Evolutionary conservation across 1,140 invertebrate genomes (phyloP).

Genomic region (Capitella teleta): DNA sequence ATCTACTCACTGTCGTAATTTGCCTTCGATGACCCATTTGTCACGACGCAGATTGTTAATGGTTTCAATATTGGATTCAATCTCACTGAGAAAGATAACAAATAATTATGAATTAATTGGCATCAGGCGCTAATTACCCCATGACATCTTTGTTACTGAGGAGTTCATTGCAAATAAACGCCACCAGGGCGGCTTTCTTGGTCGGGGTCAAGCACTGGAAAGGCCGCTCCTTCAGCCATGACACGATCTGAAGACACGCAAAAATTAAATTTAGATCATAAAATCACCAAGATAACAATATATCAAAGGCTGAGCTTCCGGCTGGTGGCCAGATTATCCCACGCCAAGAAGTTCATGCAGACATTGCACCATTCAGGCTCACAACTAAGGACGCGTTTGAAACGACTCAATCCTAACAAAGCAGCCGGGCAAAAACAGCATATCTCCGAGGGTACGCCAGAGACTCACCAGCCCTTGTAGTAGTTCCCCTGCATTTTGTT

Average conservation of each 20-base stretch:
- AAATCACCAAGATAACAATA: too few relatives aligned
- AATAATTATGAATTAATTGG: not conserved
- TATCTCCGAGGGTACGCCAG: too few relatives aligned
- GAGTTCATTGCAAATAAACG: conserved; percentile 85
- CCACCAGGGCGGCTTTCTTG: conserved; percentile 73
- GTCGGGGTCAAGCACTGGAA: conserved; percentile 76
- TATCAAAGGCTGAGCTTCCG: too few relatives aligned
- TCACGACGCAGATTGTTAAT: conserved; percentile 44
- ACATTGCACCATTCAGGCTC: too few relatives aligned
- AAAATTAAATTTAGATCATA: too few relatives aligned
- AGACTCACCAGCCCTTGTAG: too few relatives aligned
- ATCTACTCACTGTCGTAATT: conserved; percentile 66
- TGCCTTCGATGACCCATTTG: conserved; percentile 60
- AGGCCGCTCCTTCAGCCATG: conserved; percentile 57
- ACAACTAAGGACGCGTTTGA: too few relatives aligned
- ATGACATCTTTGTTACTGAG: conserved; percentile 80
- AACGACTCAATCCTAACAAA: too few relatives aligned
- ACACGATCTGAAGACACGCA: conserved; percentile 53
- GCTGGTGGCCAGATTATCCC: too few relatives aligned
- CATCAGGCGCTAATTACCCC: conserved; percentile 17
- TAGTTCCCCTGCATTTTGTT: too few relatives aligned
- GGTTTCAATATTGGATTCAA: conserved; percentile 45
- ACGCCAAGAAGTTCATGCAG: too few relatives aligned
- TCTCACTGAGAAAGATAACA: conserved; percentile 28
- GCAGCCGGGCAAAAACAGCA: too few relatives aligned